phyloP scores from a whole-genome alignment of 2,113 vertebrate genomes.

The Ancistrus triradiatus region DNA sequence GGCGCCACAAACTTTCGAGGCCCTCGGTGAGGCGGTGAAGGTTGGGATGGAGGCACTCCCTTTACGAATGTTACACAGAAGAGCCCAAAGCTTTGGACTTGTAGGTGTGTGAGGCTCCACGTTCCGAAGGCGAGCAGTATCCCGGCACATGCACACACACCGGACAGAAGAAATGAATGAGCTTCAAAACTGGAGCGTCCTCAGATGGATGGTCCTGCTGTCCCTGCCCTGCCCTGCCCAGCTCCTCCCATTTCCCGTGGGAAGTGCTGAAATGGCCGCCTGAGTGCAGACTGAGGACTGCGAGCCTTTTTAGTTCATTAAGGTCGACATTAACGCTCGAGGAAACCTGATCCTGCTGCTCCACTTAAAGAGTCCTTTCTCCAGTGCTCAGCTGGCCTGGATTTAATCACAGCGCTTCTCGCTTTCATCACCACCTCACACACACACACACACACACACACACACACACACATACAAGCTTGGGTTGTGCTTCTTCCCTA shows the following conservation, averaged over 20 bases:
- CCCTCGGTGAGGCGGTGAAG: constrained; percentile 17
- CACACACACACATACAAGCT: no score
- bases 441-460: background rate
- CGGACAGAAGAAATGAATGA: constrained; percentile 30
- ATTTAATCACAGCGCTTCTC: constrained; percentile 14
- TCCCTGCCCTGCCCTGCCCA: constrained; percentile 22
- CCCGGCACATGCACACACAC: constrained; percentile 25
- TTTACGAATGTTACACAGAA: constrained; percentile 44
- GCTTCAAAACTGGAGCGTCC: constrained; percentile 37
- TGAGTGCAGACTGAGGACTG: constrained; percentile 37
- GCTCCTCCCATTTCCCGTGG: constrained; percentile 1
- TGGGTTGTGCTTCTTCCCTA: no score
- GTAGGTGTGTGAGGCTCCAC: no score
- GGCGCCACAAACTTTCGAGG: constrained; percentile 8
- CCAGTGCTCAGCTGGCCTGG: constrained; percentile 24
- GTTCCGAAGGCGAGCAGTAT: constrained; percentile 44
- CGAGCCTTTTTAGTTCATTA: constrained; percentile 27
- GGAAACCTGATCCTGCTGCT: constrained; percentile 25
- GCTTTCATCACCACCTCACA: background rate
- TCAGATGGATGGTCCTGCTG: constrained; percentile 19
- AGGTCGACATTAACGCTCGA: background rate
- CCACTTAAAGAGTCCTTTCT: constrained; percentile 24
- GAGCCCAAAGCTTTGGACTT: constrained; percentile 40
- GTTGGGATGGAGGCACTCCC: background rate
- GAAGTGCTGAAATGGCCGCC: constrained; percentile 15